Percentiles rank a stretch among this genome's conserved stretches.
Evolutionary conservation across 2,888 invertebrate species (phyloP).

Genomic region (Incurvaria masculella): DNA sequence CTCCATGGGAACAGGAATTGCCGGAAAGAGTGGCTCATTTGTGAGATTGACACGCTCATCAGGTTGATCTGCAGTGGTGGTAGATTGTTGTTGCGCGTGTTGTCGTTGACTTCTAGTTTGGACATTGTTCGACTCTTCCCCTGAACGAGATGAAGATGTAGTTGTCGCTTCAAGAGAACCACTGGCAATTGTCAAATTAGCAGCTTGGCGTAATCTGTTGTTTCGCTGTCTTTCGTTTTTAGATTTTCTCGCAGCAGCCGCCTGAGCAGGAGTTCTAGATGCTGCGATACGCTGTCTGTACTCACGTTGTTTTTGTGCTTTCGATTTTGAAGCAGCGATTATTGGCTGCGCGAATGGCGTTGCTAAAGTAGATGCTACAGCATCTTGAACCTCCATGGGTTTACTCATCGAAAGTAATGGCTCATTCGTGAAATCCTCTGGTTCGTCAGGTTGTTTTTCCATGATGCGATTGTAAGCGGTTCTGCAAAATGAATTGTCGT

Average conservation of each 20-base stretch:
- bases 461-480: slow-evolving; percentile 3
- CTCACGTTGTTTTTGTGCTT: slow-evolving; percentile 10
- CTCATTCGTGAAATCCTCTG: slow-evolving; percentile 7
- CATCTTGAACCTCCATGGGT: slow-evolving; percentile 12
- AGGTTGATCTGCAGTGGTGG: neutral
- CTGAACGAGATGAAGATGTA: slow-evolving; percentile 12
- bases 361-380: slow-evolving; percentile 12
- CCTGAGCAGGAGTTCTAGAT: slow-evolving; percentile 13
- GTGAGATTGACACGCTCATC: too few species aligned
- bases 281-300: slow-evolving; percentile 13
- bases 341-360: slow-evolving; percentile 13
- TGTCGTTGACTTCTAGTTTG: slow-evolving; percentile 12
- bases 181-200: slow-evolving; percentile 11
- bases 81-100: slow-evolving; percentile 3
- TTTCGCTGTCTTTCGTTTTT: slow-evolving; percentile 9
- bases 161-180: slow-evolving; percentile 7
- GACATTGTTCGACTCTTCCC: slow-evolving; percentile 11
- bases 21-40: slow-evolving; percentile 1
- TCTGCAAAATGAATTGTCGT: slow-evolving; percentile 8
- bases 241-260: slow-evolving; percentile 11
- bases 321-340: slow-evolving; percentile 9
- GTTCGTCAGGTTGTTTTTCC: slow-evolving; percentile 8
- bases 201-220: slow-evolving; percentile 12
- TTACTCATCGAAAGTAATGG: slow-evolving; percentile 10
- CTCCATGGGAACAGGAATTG: slow-evolving; percentile 8